phyloP scores from a whole-genome alignment of 2,113 vertebrate genomes.

The Nannospalax galili region DNA sequence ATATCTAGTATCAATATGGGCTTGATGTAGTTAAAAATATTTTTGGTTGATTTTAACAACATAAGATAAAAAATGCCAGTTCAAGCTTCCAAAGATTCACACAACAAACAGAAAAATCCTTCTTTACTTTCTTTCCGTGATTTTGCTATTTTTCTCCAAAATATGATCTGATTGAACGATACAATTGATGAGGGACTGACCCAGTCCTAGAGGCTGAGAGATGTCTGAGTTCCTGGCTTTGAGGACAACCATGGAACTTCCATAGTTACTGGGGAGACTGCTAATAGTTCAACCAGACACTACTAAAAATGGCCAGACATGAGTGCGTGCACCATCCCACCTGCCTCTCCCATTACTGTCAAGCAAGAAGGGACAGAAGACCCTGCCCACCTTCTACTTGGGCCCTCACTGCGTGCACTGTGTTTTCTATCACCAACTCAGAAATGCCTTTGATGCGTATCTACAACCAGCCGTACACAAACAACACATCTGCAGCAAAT shows the following conservation, averaged over 20 bases:
- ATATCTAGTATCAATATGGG: background rate
- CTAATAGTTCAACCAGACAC: background rate
- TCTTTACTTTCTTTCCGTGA: background rate
- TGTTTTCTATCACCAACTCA: background rate
- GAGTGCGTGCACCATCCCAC: fast-evolving
- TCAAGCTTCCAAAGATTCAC: background rate
- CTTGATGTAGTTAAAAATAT: background rate
- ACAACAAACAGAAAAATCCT: background rate
- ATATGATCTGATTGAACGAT: background rate
- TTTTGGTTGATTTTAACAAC: background rate
- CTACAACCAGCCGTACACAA: background rate
- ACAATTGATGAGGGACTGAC: background rate
- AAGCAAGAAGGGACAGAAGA: background rate
- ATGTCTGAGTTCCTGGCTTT: background rate
- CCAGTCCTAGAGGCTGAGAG: background rate
- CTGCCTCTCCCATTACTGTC: background rate
- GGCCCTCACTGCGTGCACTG: background rate
- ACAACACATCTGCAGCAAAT: background rate
- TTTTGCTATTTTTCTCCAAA: background rate
- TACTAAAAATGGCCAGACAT: background rate
- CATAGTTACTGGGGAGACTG: background rate
- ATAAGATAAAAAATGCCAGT: slow-evolving; percentile 5
- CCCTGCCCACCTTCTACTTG: background rate
- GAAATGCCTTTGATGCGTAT: background rate
- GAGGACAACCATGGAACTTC: background rate